Evolutionary conservation across 2,113 vertebrate genomes (phyloP).

Genomic region (Toxotes jaculatrix): DNA sequence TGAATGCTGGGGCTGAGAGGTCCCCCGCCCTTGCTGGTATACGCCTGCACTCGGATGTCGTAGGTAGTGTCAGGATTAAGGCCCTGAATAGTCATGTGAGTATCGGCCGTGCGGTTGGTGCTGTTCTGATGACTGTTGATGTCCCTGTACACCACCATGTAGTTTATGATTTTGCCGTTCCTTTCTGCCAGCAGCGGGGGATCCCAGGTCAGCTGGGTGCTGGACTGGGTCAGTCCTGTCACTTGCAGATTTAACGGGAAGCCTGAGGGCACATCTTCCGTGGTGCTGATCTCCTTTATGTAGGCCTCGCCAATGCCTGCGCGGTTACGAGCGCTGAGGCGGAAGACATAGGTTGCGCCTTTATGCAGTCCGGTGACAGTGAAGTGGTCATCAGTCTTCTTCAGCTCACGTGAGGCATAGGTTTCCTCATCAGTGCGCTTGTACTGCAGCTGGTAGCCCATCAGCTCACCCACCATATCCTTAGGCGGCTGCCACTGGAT

Average conservation of each 20-base stretch:
- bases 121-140: slow-evolving; percentile 96
- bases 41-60: slow-evolving; percentile 93
- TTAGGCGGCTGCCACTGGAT: slow-evolving; percentile 99
- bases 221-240: slow-evolving; percentile 93
- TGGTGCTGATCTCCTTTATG: slow-evolving; percentile 92
- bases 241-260: slow-evolving; percentile 94
- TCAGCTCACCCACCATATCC: slow-evolving; percentile 95
- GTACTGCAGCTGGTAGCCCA: slow-evolving; percentile 96
- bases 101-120: slow-evolving; percentile 88
- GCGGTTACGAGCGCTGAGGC: slow-evolving; percentile 92
- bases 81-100: slow-evolving; percentile 86
- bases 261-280: slow-evolving; percentile 90
- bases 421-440: slow-evolving; percentile 90
- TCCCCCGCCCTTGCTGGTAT: slow-evolving; percentile 91
- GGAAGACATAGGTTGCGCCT: slow-evolving; percentile 94
- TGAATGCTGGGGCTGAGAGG: slow-evolving; percentile 98
- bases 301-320: slow-evolving; percentile 94
- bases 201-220: slow-evolving; percentile 94
- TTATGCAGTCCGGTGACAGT: slow-evolving; percentile 94
- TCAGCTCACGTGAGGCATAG: slow-evolving; percentile 90
- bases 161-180: slow-evolving; percentile 92
- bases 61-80: slow-evolving; percentile 97
- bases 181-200: slow-evolving; percentile 91
- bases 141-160: slow-evolving; percentile 94
- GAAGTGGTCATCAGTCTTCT: slow-evolving; percentile 91